A percentile compares a stretch with the other conserved stretches of the same genome.
Evolutionary conservation across 1,140 invertebrate genomes (phyloP).

Genomic region (Battus philenor): DNA sequence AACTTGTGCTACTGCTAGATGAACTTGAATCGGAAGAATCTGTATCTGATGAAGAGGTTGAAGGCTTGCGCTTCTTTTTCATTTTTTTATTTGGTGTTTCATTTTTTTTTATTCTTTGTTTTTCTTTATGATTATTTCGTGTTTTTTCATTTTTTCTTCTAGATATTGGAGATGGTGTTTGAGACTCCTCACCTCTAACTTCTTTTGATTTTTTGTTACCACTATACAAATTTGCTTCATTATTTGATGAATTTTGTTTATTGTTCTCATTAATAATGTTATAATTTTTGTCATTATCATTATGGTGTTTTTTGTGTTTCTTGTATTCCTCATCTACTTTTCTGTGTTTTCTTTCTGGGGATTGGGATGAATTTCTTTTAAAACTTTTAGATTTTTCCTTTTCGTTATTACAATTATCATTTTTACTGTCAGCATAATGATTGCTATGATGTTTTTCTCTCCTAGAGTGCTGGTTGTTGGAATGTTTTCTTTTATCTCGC

Average conservation of each 20-base stretch:
- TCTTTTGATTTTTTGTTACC: slow-evolving; percentile 17
- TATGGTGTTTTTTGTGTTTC: slow-evolving; percentile 11
- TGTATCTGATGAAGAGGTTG: slow-evolving; percentile 49
- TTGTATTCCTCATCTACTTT: slow-evolving; percentile 13
- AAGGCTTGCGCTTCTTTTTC: slow-evolving; percentile 47
- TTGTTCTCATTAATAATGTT: slow-evolving; percentile 16
- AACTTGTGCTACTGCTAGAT: slow-evolving; percentile 52
- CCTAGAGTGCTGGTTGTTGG: background rate
- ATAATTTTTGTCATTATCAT: slow-evolving; percentile 7
- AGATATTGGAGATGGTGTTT: slow-evolving; percentile 33
- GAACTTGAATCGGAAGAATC: slow-evolving; percentile 51
- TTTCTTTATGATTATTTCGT: slow-evolving; percentile 20
- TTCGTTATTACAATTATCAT: slow-evolving; percentile 20
- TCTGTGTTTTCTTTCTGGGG: slow-evolving; percentile 8
- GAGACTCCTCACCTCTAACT: slow-evolving; percentile 18
- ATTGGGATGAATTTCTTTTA: slow-evolving; percentile 9
- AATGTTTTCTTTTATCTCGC: background rate
- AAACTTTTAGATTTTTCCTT: slow-evolving; percentile 10
- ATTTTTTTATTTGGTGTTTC: slow-evolving; percentile 15
- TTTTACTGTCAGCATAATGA: slow-evolving; percentile 13
- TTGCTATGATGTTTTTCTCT: too few relatives aligned
- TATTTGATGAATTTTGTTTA: slow-evolving; percentile 16
- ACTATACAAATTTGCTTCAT: slow-evolving; percentile 15
- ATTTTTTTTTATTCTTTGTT: slow-evolving; percentile 18
- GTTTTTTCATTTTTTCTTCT: slow-evolving; percentile 26